Base-by-base conservation (phyloP, 1,140 invertebrate genomes). In the Diachasma alloeum region DNA sequence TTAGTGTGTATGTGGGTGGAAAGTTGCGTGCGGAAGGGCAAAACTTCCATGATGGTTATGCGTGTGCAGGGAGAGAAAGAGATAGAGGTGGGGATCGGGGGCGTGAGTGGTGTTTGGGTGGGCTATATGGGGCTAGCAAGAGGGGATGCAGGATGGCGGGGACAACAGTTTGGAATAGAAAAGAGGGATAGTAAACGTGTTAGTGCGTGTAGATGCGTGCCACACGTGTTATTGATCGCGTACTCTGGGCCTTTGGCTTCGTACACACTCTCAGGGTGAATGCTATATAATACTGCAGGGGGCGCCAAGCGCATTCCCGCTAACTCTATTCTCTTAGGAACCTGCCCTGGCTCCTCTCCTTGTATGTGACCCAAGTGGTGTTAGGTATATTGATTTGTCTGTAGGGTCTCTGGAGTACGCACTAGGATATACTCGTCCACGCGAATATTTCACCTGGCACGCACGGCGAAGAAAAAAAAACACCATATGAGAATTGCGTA, bases 151-250 rank as follows among this genome's bases (percentile, higher is more conserved):
- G 4, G 39, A 13, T 42, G 39, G 39, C 39, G 31, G 59, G 59
- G 24, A 63, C 59, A 26, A 26, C 2, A 63, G 24, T 63, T 63
- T 63, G 59, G 24, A 63, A 63, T 63, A 63, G 59, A 31, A 63
- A 63, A 63, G 59, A 63, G 59, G 59, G 59, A 63, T 63, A 63
- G 59, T 63, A 24, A 63, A 63, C 67, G 81, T 79, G 74, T 77
- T 78, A 75, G 77, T 77, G 78, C 80, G 85, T 83, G 83, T 83
- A 84, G 83, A 85, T 87, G 87, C 86, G 85, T 88, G 83, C 6
- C 86, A 87, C 86, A 87, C 86, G 86, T 88, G 87, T 85, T 87
- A 88, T 88, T 87, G 86, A 88, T 88, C 87, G 87, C 81, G 72
- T 36, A 81, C 77, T 80, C 82, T 82, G 80, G 81, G 81, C 81